Evolutionary conservation across 2,888 invertebrate genomes (phyloP).

Genomic region (Bimastos eiseni): DNA sequence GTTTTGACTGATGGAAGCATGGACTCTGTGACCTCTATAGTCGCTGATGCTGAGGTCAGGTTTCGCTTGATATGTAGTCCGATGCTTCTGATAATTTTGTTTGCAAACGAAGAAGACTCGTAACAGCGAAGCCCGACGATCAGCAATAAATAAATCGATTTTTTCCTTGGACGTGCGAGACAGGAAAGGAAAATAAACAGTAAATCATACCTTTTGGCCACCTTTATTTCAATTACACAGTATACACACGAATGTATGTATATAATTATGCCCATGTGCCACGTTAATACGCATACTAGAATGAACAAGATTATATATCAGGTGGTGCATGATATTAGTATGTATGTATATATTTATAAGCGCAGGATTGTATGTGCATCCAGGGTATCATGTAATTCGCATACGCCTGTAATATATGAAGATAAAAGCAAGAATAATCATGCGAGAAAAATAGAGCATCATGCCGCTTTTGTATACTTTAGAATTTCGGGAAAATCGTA

Average conservation of each 20-base stretch:
- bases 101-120: neutral
- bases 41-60: neutral
- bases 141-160: neutral
- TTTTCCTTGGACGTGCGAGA: neutral
- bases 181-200: neutral
- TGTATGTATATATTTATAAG: neutral
- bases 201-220: neutral
- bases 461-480: too few relatives aligned
- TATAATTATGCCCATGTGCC: neutral
- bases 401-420: neutral
- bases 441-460: neutral
- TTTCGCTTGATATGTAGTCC: neutral
- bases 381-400: neutral
- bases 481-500: neutral
- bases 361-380: neutral
- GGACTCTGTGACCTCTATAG: neutral
- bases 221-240: conserved; percentile 5
- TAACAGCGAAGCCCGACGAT: neutral
- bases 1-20: neutral
- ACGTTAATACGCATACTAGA: too few relatives aligned
- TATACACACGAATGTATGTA: neutral
- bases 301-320: too few relatives aligned
- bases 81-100: neutral
- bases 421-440: neutral
- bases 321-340: too few relatives aligned